Conservation (phyloP, 2,888 invertebrate genomes). For the Marronus borbonicus region DNA sequence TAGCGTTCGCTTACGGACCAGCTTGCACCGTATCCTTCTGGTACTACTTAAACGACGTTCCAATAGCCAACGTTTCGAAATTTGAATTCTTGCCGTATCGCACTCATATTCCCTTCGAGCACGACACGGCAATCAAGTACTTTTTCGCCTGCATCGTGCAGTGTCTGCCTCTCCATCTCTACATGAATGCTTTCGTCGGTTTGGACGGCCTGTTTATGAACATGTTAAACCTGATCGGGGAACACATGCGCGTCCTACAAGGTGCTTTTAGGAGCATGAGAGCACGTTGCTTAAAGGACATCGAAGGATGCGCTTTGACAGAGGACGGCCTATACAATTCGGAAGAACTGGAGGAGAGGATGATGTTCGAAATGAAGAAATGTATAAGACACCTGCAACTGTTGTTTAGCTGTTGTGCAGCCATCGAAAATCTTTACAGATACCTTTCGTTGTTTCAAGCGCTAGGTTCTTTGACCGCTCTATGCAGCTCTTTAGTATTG, state of each 20-base stretch:
- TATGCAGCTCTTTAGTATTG: conserved; percentile 65
- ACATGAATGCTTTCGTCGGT: conserved; percentile 64
- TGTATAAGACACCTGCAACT: conserved; percentile 63
- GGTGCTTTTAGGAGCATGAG: conserved; percentile 63
- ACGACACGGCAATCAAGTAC: conserved; percentile 61
- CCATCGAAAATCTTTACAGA: conserved; percentile 49
- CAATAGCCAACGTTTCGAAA: conserved; percentile 28
- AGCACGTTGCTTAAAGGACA: conserved; percentile 55
- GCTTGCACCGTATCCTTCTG: conserved; percentile 56
- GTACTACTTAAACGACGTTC: conserved; percentile 21
- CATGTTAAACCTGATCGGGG: conserved; percentile 64
- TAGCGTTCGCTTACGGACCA: conserved; percentile 61
- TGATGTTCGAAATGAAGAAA: conserved; percentile 63
- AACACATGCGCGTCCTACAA: conserved; percentile 64
- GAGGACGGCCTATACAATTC: conserved; percentile 35
- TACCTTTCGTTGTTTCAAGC: conserved; percentile 64
- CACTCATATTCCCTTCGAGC: conserved; percentile 61
- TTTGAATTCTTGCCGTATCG: conserved; percentile 37
- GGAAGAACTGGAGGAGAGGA: conserved; percentile 53
- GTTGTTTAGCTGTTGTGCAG: conserved; percentile 59
- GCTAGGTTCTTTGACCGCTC: conserved; percentile 64
- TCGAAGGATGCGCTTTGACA: conserved; percentile 30
- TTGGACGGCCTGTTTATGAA: conserved; percentile 66
- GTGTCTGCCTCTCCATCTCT: conserved; percentile 64
- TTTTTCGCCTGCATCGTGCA: conserved; percentile 64